Base-by-base conservation (phyloP, 2,888 invertebrate genomes). In the Eupithecia subumbrata region DNA sequence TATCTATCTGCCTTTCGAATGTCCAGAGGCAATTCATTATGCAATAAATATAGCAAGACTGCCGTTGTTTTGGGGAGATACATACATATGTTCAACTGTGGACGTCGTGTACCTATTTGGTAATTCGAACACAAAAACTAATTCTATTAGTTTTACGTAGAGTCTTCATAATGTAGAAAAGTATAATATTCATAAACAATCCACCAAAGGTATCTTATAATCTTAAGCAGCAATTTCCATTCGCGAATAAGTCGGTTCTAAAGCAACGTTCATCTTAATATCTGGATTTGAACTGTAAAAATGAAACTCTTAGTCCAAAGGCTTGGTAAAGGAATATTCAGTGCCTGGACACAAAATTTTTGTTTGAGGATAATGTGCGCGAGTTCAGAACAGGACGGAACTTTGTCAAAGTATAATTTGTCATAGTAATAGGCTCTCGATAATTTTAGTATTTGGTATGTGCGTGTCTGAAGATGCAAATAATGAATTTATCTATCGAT, bases 241-340 rank as follows among this genome's bases (percentile, higher is more conserved):
- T 56, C n/a, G 72, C 43, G 68, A 76, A 74, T 69, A 71, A 77
- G 34, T 69, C 34, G 22, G 5, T 77, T 75, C 73, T 77, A 71
- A 69, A 75, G 74, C 71, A 76, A 66, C 68, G 78, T 79, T 77
- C 78, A 81, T 81, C 79, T 78, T 76, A 74, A 74, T 71, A 73
- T 76, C 76, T 56, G 71, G 68, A 74, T 78, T 74, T 74, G 76
- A 80, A 79, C 69, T 75, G 76, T 76, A 79, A 80, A 79, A 80
- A 75, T 73, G 70, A 73, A 75, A 64, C 66, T 48, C 30, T 34
- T 43, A 72, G 72, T 72, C 76, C 74, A 71, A 75, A 75, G 78
- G 74, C 73, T 69, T 71, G 60, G 45, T 14, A 16, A 37, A n/a
- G 18, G 67, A n/a, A 22, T 1, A 22, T 37, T 72, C 52, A 12